Evolutionary conservation across 2,888 invertebrate species (phyloP), one percentile per base, ranked within the genome.

Genomic region (Hermodice carunculata): DNA sequence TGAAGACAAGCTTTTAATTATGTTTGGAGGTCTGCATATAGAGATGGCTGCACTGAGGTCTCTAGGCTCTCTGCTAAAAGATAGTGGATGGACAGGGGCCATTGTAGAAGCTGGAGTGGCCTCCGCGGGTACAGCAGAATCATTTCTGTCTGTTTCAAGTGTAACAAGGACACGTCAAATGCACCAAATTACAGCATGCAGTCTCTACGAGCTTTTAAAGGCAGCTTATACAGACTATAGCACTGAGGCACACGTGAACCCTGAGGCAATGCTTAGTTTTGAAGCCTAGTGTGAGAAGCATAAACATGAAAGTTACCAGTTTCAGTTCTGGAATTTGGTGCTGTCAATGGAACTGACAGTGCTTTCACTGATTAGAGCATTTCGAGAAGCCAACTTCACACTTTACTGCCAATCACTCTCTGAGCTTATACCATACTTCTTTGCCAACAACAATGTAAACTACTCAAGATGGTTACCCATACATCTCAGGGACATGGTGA

Each of bases 1-100:
- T 4, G 77, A 81, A 57, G 64, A 75, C 11, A 66, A 69, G 28
- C 66, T 73, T 56, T 66, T 80, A 17, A 64, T 79, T 3, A 73
- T 80, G 71, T 66, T 81, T 49, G 80, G 78, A 8, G 79, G 79
- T 3, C 65, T 81, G 37, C 79, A 81, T 61, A 78, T 75, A 52
- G 79, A 81, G 54, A 76, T 78, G 70, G 76, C 77, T 14, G 62
- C 70, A 19, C 59, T 77, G 60, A 75, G 67, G 51, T 63, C 71
- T 2, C 32, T 79, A 19, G 79, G 78, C 11, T 60, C 63, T 43
- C 61, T 67, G 44, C 60, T 80, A 5, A 44, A 74, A 26, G 74
- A 64, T 28, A 75, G 73, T 66, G 80, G 78, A 3, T 71, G 70
- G 74, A 69, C 68, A 44, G 42, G 52, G 14, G 66, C 64, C 32